These are phyloP conservation scores for Dysdera silvatica DNA, from an alignment of 1,140 invertebrate genomes.

Conservation along the genomic window DNA sequence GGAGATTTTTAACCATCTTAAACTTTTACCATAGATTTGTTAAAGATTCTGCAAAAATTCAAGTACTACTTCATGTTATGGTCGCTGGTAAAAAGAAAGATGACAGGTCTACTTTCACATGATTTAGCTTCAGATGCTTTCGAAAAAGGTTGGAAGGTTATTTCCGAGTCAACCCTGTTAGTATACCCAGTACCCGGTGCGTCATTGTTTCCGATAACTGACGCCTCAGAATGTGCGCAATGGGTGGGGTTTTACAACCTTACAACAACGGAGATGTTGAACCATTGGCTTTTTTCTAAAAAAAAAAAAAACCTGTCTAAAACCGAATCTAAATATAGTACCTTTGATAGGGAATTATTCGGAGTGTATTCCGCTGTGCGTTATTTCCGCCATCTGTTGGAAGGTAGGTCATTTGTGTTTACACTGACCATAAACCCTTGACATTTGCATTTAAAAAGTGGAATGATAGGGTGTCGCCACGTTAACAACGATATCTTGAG, in stretches of 20 bases:
- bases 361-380: slow-evolving; percentile 34
- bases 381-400: slow-evolving; percentile 37
- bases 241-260: slow-evolving; percentile 29
- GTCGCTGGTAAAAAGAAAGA: neutral
- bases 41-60: neutral
- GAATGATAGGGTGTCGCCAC: slow-evolving; percentile 28
- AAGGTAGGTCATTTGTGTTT: slow-evolving; percentile 36
- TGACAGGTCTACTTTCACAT: slow-evolving; percentile 1
- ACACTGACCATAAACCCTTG: slow-evolving; percentile 39
- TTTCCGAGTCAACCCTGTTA: slow-evolving; percentile 30
- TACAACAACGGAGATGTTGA: neutral
- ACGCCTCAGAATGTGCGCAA: slow-evolving; percentile 25
- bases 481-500: slow-evolving; percentile 38
- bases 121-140: slow-evolving; percentile 38
- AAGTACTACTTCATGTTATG: neutral
- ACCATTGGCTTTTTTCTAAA: slow-evolving; percentile 31
- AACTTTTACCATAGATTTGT: slow-evolving; percentile 40
- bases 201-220: slow-evolving; percentile 10
- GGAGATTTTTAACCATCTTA: slow-evolving; percentile 41
- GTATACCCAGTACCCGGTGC: slow-evolving; percentile 14
- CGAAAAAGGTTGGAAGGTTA: slow-evolving; percentile 39
- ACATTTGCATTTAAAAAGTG: slow-evolving; percentile 30
- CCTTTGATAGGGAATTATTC: slow-evolving; percentile 36
- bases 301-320: slow-evolving; percentile 20
- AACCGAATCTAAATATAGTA: slow-evolving; percentile 23